Evolutionary conservation across 1,140 invertebrate species (phyloP).

Genomic region (Odontomachus brunneus): DNA sequence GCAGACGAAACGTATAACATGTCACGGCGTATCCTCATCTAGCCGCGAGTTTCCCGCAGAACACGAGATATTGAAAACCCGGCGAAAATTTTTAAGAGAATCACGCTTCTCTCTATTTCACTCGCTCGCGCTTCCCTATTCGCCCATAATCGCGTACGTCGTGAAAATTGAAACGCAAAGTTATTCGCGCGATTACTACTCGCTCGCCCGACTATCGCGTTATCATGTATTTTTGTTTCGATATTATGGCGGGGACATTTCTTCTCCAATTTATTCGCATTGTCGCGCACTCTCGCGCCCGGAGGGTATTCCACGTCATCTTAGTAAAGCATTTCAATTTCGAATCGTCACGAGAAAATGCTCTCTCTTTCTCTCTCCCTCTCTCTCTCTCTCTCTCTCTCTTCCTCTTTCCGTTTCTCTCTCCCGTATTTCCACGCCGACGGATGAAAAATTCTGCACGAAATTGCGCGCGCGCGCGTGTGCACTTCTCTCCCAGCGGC

Average conservation of each 20-base stretch:
- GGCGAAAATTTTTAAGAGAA: not conserved
- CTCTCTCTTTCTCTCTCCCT: constrained; percentile 1
- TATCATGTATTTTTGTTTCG: not conserved
- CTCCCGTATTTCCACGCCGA: constrained; percentile 47
- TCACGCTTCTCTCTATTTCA: not conserved
- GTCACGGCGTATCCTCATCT: constrained; percentile 3
- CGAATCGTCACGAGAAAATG: constrained; percentile 33
- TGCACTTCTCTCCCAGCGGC: not conserved
- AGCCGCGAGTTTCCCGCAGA: not conserved
- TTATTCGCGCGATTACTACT: not conserved
- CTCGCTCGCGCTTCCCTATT: not conserved
- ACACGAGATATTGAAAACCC: constrained; percentile 1
- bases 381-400: constrained; percentile 1
- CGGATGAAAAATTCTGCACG: constrained; percentile 42
- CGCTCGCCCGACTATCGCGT: too few relatives aligned
- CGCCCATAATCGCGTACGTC: too few relatives aligned
- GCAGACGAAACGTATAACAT: constrained; percentile 42
- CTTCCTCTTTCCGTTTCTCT: too few relatives aligned
- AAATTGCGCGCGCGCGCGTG: constrained; percentile 37
- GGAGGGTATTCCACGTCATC: constrained; percentile 23
- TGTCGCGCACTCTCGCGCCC: constrained; percentile 16
- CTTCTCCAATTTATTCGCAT: constrained; percentile 31
- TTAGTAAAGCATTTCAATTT: constrained; percentile 55
- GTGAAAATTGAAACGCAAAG: not conserved
- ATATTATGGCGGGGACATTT: constrained; percentile 20